Evolutionary conservation across 2,888 invertebrate species (phyloP).

Genomic region (Caenorhabditis becei): DNA sequence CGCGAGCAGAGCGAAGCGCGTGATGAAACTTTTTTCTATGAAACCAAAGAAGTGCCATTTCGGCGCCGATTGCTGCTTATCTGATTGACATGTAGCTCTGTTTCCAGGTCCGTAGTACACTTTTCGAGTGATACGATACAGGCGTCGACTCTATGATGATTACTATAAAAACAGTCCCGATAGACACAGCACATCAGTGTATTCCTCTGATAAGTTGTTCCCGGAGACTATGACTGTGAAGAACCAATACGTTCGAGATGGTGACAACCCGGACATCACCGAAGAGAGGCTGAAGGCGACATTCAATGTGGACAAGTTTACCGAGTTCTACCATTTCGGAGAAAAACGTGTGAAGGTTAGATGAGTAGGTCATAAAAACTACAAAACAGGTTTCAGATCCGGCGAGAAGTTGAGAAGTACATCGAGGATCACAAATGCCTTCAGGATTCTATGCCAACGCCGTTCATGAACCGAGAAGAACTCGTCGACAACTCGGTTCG

Average conservation of each 20-base stretch:
- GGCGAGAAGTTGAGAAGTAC: constrained; percentile 71
- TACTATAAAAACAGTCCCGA: constrained; percentile 9
- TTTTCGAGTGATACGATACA: not conserved
- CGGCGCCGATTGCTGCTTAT: constrained; percentile 2
- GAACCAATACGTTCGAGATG: constrained; percentile 61
- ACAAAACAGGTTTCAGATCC: constrained; percentile 25
- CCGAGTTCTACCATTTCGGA: constrained; percentile 66
- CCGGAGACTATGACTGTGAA: constrained; percentile 9
- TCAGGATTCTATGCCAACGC: constrained; percentile 75
- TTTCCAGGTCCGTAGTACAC: constrained; percentile 10
- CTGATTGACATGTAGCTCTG: constrained; percentile 8
- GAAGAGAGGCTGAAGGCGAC: constrained; percentile 66
- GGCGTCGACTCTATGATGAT: not conserved
- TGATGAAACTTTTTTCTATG: not conserved
- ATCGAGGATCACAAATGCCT: constrained; percentile 80
- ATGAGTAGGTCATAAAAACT: not conserved
- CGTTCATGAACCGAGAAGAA: constrained; percentile 81
- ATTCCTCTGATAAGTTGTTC: not conserved
- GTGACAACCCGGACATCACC: constrained; percentile 72
- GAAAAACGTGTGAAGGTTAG: constrained; percentile 22
- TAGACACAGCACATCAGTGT: not conserved
- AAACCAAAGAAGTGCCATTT: constrained; percentile 11
- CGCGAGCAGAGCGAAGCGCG: not conserved
- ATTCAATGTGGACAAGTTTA: constrained; percentile 65
- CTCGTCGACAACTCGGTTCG: constrained; percentile 81